phyloP scores from a whole-genome alignment of 2,888 invertebrate genomes.

The Cephus pygmeus region DNA sequence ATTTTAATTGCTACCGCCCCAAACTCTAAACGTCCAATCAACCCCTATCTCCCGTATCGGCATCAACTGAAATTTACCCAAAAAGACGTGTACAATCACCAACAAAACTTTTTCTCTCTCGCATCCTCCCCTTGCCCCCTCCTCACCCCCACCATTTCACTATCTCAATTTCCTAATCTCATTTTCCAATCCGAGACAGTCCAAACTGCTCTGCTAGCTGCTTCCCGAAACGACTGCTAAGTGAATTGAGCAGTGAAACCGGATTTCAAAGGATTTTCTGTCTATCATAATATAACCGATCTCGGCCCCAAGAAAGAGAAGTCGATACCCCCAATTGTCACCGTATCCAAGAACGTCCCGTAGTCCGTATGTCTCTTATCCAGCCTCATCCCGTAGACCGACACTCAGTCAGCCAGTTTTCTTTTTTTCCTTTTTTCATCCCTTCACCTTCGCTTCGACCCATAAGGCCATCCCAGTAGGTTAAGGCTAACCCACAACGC shows the following conservation, averaged over 20 bases:
- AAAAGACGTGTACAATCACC: background rate
- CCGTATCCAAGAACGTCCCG: background rate
- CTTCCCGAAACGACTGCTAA: conserved; percentile 11
- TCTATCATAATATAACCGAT: conserved; percentile 21
- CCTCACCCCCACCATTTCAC: background rate
- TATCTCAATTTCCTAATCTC: background rate
- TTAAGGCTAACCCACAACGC: background rate
- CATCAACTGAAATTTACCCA: background rate
- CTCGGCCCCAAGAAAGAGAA: background rate
- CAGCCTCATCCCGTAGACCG: background rate
- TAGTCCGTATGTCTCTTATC: background rate
- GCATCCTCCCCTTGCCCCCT: background rate
- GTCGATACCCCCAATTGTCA: background rate
- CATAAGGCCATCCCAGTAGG: background rate
- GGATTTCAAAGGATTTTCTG: conserved; percentile 20
- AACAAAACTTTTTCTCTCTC: background rate
- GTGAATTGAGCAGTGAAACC: conserved; percentile 25
- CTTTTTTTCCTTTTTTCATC: background rate
- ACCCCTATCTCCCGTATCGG: too few relatives aligned
- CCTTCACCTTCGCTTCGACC: background rate
- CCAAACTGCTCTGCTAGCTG: background rate
- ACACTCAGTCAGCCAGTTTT: too few relatives aligned
- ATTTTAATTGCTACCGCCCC: too few relatives aligned
- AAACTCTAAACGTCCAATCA: too few relatives aligned
- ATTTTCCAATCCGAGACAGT: background rate